Base-by-base conservation (phyloP, 2,888 invertebrate genomes). In the Andricus quercusramuli region DNA sequence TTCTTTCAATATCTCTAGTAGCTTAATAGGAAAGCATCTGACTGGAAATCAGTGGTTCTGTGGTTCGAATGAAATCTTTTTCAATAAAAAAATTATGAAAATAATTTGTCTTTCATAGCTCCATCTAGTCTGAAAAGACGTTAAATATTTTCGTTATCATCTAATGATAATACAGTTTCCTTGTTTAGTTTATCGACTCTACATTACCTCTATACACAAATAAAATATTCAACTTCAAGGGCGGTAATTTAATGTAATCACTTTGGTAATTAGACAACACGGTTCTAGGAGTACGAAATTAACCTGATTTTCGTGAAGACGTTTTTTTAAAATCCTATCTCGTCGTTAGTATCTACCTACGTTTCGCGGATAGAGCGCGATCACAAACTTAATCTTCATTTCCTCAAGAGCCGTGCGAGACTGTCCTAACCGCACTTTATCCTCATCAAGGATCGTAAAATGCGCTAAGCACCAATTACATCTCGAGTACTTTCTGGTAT, bases 401-500 rank as follows among this genome's bases (percentile, higher is more conserved):
- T 81, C 82, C 83, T 77, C 81, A 66, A 82, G 80, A 74, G 32
- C 56, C 74, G 74, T 20, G 74, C 74, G 74, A 83, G 80, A 78
- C 81, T 81, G 82, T 82, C 80, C 79, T 81, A 79, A 83, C 82
- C 83, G 79, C 80, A 83, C 80, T 84, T 83, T 83, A 84, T 82
- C 81, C 83, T 84, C 83, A 84, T 84, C 84, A 82, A 81, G 82
- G 81, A 83, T 83, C 83, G 83, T 83, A 84, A 84, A 83, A 83
- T 84, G 82, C 80, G 79, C 81, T 77, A 80, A 84, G 83, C 83
- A 83, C 83, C 84, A 84, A 83, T 84, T 84, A 83, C 82, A 83
- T 82, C 81, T 79, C 82, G 82, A 84, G 81, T 82, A 83, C 83
- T 82, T 83, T 84, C 83, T 82, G 79, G 79, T 83, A 84, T 84